phyloP scores from a whole-genome alignment of 2,888 invertebrate genomes.

The Euproctis similis region DNA sequence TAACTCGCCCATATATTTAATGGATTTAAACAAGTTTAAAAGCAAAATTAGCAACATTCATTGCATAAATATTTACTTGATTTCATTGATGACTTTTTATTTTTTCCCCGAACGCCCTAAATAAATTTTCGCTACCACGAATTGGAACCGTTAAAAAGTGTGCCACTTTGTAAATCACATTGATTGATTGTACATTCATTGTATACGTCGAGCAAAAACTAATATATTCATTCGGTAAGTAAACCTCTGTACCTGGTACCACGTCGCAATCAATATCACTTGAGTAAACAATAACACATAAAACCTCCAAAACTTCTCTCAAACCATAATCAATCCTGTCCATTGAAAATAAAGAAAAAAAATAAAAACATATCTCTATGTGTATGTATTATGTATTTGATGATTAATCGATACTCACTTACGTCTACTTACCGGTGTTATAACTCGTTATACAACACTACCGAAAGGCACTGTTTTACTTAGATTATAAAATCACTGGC shows the following conservation, averaged over 20 bases:
- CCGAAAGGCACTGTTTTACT: constrained; percentile 49
- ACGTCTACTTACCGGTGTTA: constrained; percentile 46
- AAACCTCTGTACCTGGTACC: constrained; percentile 37
- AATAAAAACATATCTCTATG: constrained; percentile 19
- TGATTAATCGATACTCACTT: constrained; percentile 31
- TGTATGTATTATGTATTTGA: too few relatives aligned
- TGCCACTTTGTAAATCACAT: constrained; percentile 9
- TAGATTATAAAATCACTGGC: constrained; percentile 35
- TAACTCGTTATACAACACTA: constrained; percentile 33
- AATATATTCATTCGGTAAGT: too few relatives aligned
- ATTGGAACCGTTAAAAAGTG: too few relatives aligned
- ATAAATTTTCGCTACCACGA: too few relatives aligned
- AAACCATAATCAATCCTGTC: constrained; percentile 29
- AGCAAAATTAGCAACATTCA: too few relatives aligned
- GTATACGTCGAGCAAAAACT: constrained; percentile 14
- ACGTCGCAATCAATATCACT: constrained; percentile 31
- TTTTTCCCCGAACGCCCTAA: not conserved
- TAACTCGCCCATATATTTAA: too few relatives aligned
- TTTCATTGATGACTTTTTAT: not conserved
- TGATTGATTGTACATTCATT: constrained; percentile 19
- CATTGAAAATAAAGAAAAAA: constrained; percentile 23
- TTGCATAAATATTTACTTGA: too few relatives aligned
- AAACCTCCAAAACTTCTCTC: constrained; percentile 42
- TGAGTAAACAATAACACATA: constrained; percentile 59
- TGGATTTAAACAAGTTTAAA: too few relatives aligned